These are phyloP conservation scores for Metallyticus violacea DNA, from an alignment of 2,888 invertebrate species.

Conservation along the genomic window DNA sequence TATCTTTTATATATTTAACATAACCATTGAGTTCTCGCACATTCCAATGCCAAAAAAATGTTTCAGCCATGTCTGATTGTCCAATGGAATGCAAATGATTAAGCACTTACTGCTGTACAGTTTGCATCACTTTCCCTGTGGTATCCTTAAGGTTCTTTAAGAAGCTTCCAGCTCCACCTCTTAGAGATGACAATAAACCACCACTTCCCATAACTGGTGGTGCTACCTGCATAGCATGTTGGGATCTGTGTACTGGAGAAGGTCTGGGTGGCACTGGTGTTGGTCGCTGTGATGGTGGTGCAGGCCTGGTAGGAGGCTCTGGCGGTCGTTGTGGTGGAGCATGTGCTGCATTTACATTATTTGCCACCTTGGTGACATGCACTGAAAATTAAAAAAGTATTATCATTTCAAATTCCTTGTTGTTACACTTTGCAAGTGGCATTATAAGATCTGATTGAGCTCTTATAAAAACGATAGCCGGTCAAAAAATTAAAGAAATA, in stretches of 20 bases:
- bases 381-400: constrained; percentile 17
- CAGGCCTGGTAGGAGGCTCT: constrained; percentile 38
- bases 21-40: no score
- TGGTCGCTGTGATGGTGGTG: constrained; percentile 39
- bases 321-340: constrained; percentile 40
- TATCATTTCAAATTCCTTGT: no score
- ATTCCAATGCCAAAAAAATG: no score
- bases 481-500: no score
- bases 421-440: no score
- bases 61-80: no score
- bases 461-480: no score
- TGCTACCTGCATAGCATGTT: background rate
- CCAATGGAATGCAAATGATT: no score
- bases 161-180: constrained; percentile 89
- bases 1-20: no score
- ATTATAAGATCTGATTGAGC: no score
- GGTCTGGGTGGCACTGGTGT: constrained; percentile 31
- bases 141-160: constrained; percentile 94
- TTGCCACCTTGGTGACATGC: constrained; percentile 40
- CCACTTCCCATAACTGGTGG: constrained; percentile 40
- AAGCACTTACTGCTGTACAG: constrained; percentile 78
- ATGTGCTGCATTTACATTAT: background rate
- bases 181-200: constrained; percentile 80
- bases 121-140: constrained; percentile 94
- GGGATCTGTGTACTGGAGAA: constrained; percentile 6